These are phyloP conservation scores for Cinara cedri DNA, from an alignment of 2,888 invertebrate genomes.

Conservation along the genomic window DNA sequence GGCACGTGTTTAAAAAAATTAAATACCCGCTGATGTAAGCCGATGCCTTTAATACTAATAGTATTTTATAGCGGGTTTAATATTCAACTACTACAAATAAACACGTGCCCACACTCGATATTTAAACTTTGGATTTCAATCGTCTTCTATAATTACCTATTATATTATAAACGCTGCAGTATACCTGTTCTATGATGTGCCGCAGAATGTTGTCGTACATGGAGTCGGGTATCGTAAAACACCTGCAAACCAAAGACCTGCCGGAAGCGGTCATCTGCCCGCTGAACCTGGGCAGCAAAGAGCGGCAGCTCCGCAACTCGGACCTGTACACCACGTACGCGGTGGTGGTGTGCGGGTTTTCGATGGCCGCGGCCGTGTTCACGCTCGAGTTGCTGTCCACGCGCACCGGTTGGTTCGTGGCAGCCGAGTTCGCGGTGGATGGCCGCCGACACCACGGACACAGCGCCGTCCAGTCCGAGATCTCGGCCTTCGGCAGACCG, in stretches of 20 bases:
- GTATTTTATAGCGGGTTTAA: too few relatives aligned
- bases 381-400: conserved; percentile 68
- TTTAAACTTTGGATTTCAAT: too few relatives aligned
- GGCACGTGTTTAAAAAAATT: too few relatives aligned
- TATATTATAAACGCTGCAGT: too few relatives aligned
- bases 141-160: too few relatives aligned
- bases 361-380: conserved; percentile 71
- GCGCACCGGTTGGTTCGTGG: conserved; percentile 38
- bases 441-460: neutral
- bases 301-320: conserved; percentile 75
- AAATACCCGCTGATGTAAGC: too few relatives aligned
- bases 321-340: conserved; percentile 82
- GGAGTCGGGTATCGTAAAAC: conserved; percentile 78
- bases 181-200: too few relatives aligned
- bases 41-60: too few relatives aligned
- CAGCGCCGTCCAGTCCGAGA: conserved; percentile 27
- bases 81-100: too few relatives aligned
- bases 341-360: conserved; percentile 75
- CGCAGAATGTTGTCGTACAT: conserved; percentile 72
- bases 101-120: too few relatives aligned
- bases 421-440: neutral
- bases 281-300: conserved; percentile 78
- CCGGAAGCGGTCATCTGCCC: conserved; percentile 83
- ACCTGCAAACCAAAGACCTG: conserved; percentile 69
- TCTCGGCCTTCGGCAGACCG: conserved; percentile 25